phyloP scores from a whole-genome alignment of 2,888 invertebrate species.

The Hirtodrosophila histrioides region DNA sequence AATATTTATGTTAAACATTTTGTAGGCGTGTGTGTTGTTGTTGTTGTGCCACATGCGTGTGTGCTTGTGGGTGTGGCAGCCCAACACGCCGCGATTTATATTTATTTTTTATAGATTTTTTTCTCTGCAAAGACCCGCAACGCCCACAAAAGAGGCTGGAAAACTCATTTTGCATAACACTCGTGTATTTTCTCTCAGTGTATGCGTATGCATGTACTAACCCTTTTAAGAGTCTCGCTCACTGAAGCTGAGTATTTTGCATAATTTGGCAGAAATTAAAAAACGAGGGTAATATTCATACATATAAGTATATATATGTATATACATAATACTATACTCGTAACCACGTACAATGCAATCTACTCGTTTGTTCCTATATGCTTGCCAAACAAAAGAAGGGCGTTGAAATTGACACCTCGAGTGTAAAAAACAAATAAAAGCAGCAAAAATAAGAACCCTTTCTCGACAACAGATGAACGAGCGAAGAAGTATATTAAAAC shows the following conservation, averaged over 20 bases:
- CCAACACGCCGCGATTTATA: slow-evolving; percentile 21
- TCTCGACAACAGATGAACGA: slow-evolving; percentile 42
- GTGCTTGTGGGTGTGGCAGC: slow-evolving; percentile 47
- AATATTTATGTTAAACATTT: slow-evolving; percentile 72
- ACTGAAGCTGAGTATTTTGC: slow-evolving; percentile 47
- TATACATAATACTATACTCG: background rate
- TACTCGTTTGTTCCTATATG: slow-evolving; percentile 30
- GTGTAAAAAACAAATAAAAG: slow-evolving; percentile 72
- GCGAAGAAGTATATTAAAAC: slow-evolving; percentile 50
- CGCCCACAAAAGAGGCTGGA: slow-evolving; percentile 32
- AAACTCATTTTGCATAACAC: slow-evolving; percentile 27
- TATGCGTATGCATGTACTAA: slow-evolving; percentile 17
- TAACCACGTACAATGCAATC: slow-evolving; percentile 35
- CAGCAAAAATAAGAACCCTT: slow-evolving; percentile 55
- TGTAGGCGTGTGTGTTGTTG: slow-evolving; percentile 54
- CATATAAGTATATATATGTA: slow-evolving; percentile 2
- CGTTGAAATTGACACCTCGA: slow-evolving; percentile 84
- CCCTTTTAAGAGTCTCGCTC: slow-evolving; percentile 22
- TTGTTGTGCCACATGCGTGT: slow-evolving; percentile 7
- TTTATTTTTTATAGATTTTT: slow-evolving; percentile 50
- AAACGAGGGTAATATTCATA: slow-evolving; percentile 76
- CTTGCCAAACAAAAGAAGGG: slow-evolving; percentile 75
- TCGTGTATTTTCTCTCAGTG: slow-evolving; percentile 37
- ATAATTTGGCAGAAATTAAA: slow-evolving; percentile 77
- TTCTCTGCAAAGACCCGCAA: background rate